These are phyloP conservation scores for Philaethria dido DNA, from an alignment of 2,888 invertebrate species.

Conservation along the genomic window DNA sequence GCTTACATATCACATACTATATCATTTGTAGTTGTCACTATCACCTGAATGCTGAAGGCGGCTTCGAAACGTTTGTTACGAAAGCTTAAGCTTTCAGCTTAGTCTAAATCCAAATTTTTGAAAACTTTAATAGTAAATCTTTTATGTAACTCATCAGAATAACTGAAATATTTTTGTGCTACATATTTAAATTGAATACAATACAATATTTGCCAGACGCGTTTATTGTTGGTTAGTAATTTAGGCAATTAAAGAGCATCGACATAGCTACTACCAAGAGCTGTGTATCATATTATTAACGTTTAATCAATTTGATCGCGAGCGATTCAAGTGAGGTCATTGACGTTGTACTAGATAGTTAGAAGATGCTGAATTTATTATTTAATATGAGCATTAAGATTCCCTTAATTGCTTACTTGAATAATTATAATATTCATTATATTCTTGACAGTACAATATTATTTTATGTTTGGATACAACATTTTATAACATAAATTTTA, in stretches of 20 bases:
- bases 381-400: slow-evolving; percentile 46
- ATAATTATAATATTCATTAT: slow-evolving; percentile 14
- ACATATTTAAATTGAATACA: background rate
- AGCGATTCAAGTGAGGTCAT: slow-evolving; percentile 65
- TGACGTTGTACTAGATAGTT: slow-evolving; percentile 42
- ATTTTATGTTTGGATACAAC: no score
- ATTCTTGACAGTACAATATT: no score
- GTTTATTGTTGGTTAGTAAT: slow-evolving; percentile 48
- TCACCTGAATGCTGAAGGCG: background rate
- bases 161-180: background rate
- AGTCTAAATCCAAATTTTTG: no score
- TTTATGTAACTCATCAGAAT: background rate
- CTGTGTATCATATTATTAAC: slow-evolving; percentile 72
- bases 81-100: background rate
- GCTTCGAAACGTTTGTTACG: background rate
- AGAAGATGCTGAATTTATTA: slow-evolving; percentile 26
- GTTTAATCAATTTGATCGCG: slow-evolving; percentile 75
- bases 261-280: slow-evolving; percentile 61
- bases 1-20: background rate
- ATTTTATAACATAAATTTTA: background rate
- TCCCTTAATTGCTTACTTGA: slow-evolving; percentile 46
- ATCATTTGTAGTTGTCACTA: background rate
- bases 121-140: background rate
- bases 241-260: slow-evolving; percentile 76
- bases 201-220: slow-evolving; percentile 7